Conservation (phyloP, 2,797 vertebrate species). For the Cossypha caffra region DNA sequence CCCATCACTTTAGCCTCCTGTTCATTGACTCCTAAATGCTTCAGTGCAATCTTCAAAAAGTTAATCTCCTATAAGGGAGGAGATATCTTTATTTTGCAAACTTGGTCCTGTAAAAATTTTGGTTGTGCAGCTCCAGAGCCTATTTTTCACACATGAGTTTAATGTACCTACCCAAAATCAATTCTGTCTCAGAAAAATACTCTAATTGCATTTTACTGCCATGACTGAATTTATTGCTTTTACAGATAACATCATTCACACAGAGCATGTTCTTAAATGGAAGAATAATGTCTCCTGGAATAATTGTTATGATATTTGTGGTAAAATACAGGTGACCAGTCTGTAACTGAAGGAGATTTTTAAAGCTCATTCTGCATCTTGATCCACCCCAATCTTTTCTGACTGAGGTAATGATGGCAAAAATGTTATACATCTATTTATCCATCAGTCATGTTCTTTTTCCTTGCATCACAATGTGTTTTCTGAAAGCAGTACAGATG, state of each 20-base stretch:
- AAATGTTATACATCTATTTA: background rate
- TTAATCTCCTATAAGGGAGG: background rate
- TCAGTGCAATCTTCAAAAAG: background rate
- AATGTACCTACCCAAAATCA: slow-evolving; percentile 35
- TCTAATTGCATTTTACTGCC: slow-evolving; percentile 20
- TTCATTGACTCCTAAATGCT: background rate
- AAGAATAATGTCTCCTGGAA: slow-evolving; percentile 16
- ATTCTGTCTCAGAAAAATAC: slow-evolving; percentile 41
- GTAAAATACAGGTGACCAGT: background rate
- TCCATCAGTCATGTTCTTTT: background rate
- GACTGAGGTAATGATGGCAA: background rate
- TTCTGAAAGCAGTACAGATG: background rate
- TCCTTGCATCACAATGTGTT: background rate
- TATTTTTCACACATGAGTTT: slow-evolving; percentile 31
- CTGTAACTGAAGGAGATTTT: background rate
- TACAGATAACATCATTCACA: slow-evolving; percentile 18
- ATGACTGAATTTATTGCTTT: slow-evolving; percentile 32
- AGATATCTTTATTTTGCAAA: background rate
- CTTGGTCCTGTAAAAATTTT: background rate
- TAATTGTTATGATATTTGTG: slow-evolving; percentile 19
- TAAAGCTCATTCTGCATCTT: background rate
- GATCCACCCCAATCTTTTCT: background rate
- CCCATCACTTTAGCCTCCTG: background rate
- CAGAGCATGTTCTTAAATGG: slow-evolving; percentile 17
- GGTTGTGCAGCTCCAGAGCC: background rate